Base-by-base conservation (phyloP, 2,888 invertebrate species). In the Heliconius cydno region DNA sequence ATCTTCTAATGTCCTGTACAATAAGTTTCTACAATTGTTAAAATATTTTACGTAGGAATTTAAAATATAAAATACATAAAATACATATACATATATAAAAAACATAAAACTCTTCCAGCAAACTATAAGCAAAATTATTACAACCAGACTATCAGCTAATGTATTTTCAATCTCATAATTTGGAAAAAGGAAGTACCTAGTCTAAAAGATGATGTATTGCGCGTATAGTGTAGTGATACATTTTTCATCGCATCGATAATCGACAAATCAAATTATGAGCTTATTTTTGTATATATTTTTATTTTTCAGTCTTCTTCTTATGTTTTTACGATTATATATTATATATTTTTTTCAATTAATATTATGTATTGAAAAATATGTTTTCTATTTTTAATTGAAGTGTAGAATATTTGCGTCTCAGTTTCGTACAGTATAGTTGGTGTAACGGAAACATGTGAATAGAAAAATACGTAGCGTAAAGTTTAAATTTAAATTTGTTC, bases 101-200 rank as follows among this genome's bases (percentile, higher is more conserved):
- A 19, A 68, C 38, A 52, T 78, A 46, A 65, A 73, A 65, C 60
- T 73, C n/a, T 15, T 63, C 4, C 22, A 25, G 60, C n/a, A 78
- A 57, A 65, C 19, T 25, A 66, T 22, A 30, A 63, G 66, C 52
- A 28, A 60, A 72, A 76, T n/a, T 5, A 57, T 60, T 25, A 34
- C 46, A 22, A 57, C 22, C 46, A 66, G 46, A 73, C 76, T 76
- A 78, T 80, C 65, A 80, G 78, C 75, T 78, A 80, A 80, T 78
- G 80, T 66, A 78, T 65, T 79, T 76, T 73, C 76, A 80, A 79
- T 79, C 80, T 79, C 52, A 65, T 79, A 76, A 81, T 81, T 79
- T 67, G 68, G 41, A 60, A 78, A 74, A 73, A 76, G 78, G 76
- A 76, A 65, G 76, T 63, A 34, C 34, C 34, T 34, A 22, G 68